Evolutionary conservation across 2,797 vertebrate genomes (phyloP).

Genomic region (Pseudopleuronectes americanus): DNA sequence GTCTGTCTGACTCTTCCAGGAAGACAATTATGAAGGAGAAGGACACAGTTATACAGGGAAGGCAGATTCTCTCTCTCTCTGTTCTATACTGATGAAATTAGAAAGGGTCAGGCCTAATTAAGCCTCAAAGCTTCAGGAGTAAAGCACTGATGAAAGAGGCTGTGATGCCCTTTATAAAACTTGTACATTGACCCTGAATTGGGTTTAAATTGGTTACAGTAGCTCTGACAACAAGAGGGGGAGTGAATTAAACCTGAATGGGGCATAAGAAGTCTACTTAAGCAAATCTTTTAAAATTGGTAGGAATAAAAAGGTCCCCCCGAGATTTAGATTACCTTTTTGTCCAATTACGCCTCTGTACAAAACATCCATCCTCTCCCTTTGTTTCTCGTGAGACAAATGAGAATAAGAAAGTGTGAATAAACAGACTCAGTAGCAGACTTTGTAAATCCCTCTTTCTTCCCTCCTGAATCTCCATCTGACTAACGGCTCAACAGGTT

Average conservation of each 20-base stretch:
- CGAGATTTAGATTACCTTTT: conserved; percentile 16
- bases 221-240: background rate
- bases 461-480: conserved; percentile 13
- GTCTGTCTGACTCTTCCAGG: conserved; percentile 68
- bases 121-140: conserved; percentile 25
- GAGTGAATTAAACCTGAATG: background rate
- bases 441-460: conserved; percentile 19
- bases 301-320: background rate
- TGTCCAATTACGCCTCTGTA: conserved; percentile 19
- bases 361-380: conserved; percentile 14
- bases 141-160: conserved; percentile 46
- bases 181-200: conserved; percentile 27
- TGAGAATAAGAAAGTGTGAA: conserved; percentile 22
- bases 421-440: background rate
- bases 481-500: conserved; percentile 38
- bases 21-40: conserved; percentile 69
- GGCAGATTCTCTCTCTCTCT: conserved; percentile 45
- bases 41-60: conserved; percentile 29
- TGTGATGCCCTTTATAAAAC: conserved; percentile 52
- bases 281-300: conserved; percentile 14
- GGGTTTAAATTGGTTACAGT: conserved; percentile 26
- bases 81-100: conserved; percentile 61
- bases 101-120: conserved; percentile 55
- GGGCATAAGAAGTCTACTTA: background rate
- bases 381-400: conserved; percentile 9